Evolutionary conservation across 2,113 vertebrate species (phyloP), one percentile per base, ranked within the genome.

Genomic region (Ciconia maguari): DNA sequence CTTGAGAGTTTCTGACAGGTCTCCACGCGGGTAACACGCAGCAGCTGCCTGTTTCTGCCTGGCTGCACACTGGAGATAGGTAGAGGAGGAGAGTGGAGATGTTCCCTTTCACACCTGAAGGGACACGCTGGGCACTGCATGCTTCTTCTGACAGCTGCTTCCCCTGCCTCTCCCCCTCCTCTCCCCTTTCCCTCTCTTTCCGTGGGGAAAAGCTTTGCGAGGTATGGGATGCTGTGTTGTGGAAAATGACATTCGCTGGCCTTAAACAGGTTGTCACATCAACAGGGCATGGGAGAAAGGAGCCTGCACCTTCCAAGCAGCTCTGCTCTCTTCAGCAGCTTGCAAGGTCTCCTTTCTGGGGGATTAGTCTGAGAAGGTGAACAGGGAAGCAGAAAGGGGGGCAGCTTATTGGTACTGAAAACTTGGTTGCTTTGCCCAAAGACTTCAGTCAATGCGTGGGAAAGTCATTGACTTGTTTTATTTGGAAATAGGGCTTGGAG

Each of bases 11-110:
- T 78, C 65, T 82, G 87, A 79, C 80, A 78, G 19, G n/a, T 81
- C 44, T 58, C 51, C 75, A 44, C 0, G 0, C 62, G 0, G 1
- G 24, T 41, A 79, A 79, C 1, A 4, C 1, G 2, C 27, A 82
- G 83, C 90, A 83, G 51, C 80, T 94, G 70, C 46, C 65, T 62
- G 18, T 87, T 65, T 89, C 54, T 79, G 51, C 76, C 65, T 79
- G 79, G 51, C 18, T 78, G 65, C 76, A 79, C 65, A 13, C 6
- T 8, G 41, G 34, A 36, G 72, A 7, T 16, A 27, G 18, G 9
- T n/a, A 30, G 51, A 71, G 52, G 18, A 48, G 42, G 21, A 83
- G 26, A 49, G 58, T 26, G 30, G 58, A 89, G 52, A n/a, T 68
- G 49, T 69, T 84, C 48, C 16, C 51, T 66, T 74, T 76, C 41